Base-by-base conservation (phyloP, 2,113 vertebrate species). In the Psilopogon haemacephalus region DNA sequence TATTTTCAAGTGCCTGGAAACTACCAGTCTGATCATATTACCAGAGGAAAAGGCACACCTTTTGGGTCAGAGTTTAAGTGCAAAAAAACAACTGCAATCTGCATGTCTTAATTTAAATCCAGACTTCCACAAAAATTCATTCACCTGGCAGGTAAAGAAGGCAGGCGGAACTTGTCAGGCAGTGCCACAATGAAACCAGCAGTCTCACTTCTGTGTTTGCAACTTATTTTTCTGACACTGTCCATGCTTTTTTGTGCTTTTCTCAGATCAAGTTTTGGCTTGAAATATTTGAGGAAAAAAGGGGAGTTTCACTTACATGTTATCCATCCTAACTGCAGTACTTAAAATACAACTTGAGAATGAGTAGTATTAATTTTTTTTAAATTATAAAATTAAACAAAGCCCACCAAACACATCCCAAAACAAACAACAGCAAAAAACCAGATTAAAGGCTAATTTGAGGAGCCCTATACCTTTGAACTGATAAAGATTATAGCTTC, bases 21-120 rank as follows among this genome's bases (percentile, higher is more conserved):
- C 54, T 28, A 70, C 15, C 2, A 84, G 19, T 64, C 67, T 46
- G 67, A 83, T 89, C 52, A 28, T 59, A 71, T 68, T 73, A 85
- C 40, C 46, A 76, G 15, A 85, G 35, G 18, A 89, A 91, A 83
- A 71, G 96, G 30, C 89, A 91, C 94, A 46, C 92, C 93, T 92
- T 87, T 85, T 67, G 38, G 82, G 82, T 91, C 91, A 92, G 69
- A 63, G 94, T 94, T 89, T 92, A 96, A 92, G 93, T 88, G 65
- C 94, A 96, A 96, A 94, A 94, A 93, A 95, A 88, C 96, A 95
- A 74, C 40, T 83, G 68, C 56, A 62, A 77, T 52, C 46, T 76
- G 52, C 27, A 71, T 68, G 3, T 79, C 64, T 83, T 84, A 74
- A 85, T 79, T 69, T 0, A 2, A 88, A 30, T 71, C 20, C 84